Evolutionary conservation across 2,888 invertebrate genomes (phyloP), one percentile per base, ranked within the genome.

Genomic region (Acrobasis consociella): DNA sequence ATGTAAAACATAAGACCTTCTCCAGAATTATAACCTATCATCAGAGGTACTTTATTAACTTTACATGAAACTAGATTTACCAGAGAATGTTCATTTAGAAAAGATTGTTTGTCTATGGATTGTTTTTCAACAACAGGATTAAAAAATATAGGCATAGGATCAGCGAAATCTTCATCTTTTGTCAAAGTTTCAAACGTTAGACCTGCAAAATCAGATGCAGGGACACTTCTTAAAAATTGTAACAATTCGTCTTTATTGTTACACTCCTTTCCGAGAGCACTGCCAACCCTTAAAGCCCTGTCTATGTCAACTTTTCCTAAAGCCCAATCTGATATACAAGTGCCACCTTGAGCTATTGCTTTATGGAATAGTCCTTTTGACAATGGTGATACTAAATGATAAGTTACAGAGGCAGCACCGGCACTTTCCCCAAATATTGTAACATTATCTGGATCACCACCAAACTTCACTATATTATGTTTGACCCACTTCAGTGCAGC

Each of bases 391-490:
- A 86, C 60, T 74, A 87, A 74, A 52, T 86, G 83, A 52, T 78
- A 77, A 0, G 85, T 84, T 0, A 82, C 83, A 2, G 82, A 78
- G 0, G 81, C 77, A 0, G 79, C 81, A 2, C 89, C 89, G 2
- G 86, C 81, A 64, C 85, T 85, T 62, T 83, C 80, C 5, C 87
- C 89, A 63, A 83, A 82, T 38, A 87, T 67, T 1, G 86, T 86
- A 0, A 84, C 71, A 66, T 81, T 80, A 15, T 77, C 66, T 0
- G 77, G 69, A 66, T 83, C 78, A 0, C 83, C 82, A 9, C 83
- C 83, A 63, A 83, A 83, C 13, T 77, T 62, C 7, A 62, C 60
- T 17, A 83, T 80, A 64, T 84, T 84, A 9, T 72, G 65, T 60
- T 76, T 71, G 2, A 82, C 69, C 84, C 84, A 84, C 38, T 69